A percentile compares a stretch with the other conserved stretches of the same genome.
phyloP scores from a whole-genome alignment of 2,888 invertebrate species.

The Stegana nigrithorax region DNA sequence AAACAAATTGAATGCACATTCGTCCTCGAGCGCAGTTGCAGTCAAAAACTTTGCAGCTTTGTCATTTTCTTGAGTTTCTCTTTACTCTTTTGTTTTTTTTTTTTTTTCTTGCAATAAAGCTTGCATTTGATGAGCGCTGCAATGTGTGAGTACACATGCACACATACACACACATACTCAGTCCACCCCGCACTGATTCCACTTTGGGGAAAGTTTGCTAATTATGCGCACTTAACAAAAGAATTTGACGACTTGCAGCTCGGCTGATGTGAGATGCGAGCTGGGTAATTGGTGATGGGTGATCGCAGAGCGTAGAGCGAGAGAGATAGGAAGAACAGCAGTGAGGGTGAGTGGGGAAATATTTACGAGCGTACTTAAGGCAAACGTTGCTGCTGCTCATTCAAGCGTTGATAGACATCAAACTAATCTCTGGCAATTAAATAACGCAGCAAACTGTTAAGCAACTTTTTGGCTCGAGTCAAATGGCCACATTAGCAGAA shows the following conservation, averaged over 20 bases:
- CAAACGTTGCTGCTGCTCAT: not conserved
- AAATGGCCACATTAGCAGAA: constrained; percentile 48
- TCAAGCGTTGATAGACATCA: constrained; percentile 20
- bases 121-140: too few relatives aligned
- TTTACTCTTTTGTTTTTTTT: too few relatives aligned
- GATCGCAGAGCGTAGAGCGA: too few relatives aligned
- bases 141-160: not conserved
- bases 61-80: constrained; percentile 19
- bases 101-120: too few relatives aligned
- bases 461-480: constrained; percentile 22
- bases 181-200: not conserved
- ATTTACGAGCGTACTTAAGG: constrained; percentile 12
- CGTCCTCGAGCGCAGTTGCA: not conserved
- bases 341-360: too few relatives aligned
- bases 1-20: constrained; percentile 17
- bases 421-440: constrained; percentile 55
- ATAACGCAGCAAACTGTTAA: constrained; percentile 35
- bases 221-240: constrained; percentile 53
- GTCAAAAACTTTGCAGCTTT: constrained; percentile 12
- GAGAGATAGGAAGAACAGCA: too few relatives aligned
- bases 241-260: too few relatives aligned
- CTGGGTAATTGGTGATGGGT: too few relatives aligned
- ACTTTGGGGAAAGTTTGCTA: constrained; percentile 38
- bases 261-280: too few relatives aligned
- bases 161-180: not conserved